A percentile compares a stretch with the other conserved stretches of the same genome.
Evolutionary conservation across 2,113 vertebrate genomes (phyloP).

Genomic region (Narcine bancroftii): DNA sequence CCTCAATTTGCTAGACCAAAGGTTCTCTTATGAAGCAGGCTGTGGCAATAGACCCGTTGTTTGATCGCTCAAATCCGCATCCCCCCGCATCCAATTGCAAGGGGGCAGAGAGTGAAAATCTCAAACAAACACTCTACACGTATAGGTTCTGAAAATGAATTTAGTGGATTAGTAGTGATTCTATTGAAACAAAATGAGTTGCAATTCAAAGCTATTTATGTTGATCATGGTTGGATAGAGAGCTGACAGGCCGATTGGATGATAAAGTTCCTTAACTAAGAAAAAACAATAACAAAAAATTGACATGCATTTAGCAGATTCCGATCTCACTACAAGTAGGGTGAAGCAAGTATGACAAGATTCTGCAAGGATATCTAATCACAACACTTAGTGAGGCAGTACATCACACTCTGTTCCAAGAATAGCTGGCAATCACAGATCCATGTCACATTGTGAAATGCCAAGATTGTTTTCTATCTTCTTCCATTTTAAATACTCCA

Average conservation of each 20-base stretch:
- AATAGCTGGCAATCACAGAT: not conserved
- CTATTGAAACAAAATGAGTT: not conserved
- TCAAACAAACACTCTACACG: not conserved
- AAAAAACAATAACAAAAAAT: not conserved
- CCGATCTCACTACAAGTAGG: not conserved
- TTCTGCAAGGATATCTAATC: conserved; percentile 2
- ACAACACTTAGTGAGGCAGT: not conserved
- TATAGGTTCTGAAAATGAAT: not conserved
- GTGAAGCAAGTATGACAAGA: not conserved
- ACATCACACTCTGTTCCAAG: conserved; percentile 11
- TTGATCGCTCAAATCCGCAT: not conserved
- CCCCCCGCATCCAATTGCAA: not conserved
- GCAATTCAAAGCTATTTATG: not conserved
- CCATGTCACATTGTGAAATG: not conserved
- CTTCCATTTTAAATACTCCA: not conserved
- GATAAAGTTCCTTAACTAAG: not conserved
- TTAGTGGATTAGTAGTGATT: not conserved
- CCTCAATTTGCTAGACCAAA: not conserved
- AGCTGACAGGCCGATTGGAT: not conserved
- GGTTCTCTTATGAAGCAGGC: not conserved
- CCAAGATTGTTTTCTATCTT: not conserved
- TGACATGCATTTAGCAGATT: not conserved
- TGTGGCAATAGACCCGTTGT: not conserved
- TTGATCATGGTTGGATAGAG: not conserved
- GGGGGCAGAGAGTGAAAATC: not conserved